A percentile compares a stretch with the other conserved stretches of the same genome.
These are phyloP conservation scores for Paratrypauchen microcephalus DNA, from an alignment of 2,797 vertebrate genomes.

Conservation along the genomic window DNA sequence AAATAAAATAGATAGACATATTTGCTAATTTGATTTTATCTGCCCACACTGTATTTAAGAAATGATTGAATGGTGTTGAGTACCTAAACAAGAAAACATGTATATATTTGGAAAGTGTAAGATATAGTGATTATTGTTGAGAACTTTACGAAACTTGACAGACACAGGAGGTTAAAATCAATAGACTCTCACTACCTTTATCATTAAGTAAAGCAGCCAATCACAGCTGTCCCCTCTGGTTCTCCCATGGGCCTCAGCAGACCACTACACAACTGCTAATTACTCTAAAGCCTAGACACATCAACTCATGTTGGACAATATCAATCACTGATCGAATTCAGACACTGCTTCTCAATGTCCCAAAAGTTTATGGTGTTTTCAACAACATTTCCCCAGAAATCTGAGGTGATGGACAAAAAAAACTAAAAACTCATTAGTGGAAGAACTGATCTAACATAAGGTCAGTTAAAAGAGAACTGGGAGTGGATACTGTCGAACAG, in stretches of 20 bases:
- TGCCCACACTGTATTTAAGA: conserved; percentile 6
- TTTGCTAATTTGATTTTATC: background rate
- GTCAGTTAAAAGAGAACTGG: conserved; percentile 48
- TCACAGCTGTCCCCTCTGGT: conserved; percentile 47
- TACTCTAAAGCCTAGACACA: conserved; percentile 48
- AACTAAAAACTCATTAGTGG: background rate
- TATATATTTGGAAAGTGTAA: background rate
- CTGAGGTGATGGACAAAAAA: conserved; percentile 7
- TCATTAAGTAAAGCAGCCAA: conserved; percentile 50
- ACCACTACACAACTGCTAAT: conserved; percentile 50
- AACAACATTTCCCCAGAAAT: background rate
- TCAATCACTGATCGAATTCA: conserved; percentile 33
- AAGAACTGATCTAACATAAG: conserved; percentile 28
- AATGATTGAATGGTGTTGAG: conserved; percentile 9
- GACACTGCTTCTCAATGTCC: background rate
- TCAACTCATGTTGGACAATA: conserved; percentile 39
- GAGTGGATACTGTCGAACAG: conserved; percentile 26
- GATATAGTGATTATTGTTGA: conserved; percentile 19
- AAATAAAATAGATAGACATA: conserved; percentile 9
- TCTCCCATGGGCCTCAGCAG: conserved; percentile 52
- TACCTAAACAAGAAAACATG: background rate
- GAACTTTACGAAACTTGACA: conserved; percentile 59
- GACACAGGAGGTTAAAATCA: conserved; percentile 69
- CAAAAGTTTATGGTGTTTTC: conserved; percentile 15
- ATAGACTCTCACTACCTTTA: conserved; percentile 63